Evolutionary conservation across 2,797 vertebrate species (phyloP).

Genomic region (Arrhamphus sclerolepis): DNA sequence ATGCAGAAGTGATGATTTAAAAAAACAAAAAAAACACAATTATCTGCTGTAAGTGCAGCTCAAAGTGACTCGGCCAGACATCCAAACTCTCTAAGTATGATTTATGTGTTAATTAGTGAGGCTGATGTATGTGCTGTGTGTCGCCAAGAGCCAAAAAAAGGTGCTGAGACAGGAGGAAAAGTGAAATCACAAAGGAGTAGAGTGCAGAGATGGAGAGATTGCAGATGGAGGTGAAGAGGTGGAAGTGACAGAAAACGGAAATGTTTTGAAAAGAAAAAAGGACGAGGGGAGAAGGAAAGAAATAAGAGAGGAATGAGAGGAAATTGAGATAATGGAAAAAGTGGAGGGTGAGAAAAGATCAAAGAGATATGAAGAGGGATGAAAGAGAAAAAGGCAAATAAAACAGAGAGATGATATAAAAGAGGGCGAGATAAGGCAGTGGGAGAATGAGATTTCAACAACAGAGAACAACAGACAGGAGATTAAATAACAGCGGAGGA

Average conservation of each 20-base stretch:
- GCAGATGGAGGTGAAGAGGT: not conserved
- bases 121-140: conserved; percentile 43
- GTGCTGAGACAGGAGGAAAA: conserved; percentile 42
- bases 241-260: not conserved
- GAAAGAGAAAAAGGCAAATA: not conserved
- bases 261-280: not conserved
- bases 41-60: conserved; percentile 3
- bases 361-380: not conserved
- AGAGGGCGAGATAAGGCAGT: no score
- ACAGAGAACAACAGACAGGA: not conserved
- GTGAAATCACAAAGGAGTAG: conserved; percentile 8
- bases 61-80: conserved; percentile 9
- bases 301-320: not conserved
- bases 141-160: conserved; percentile 50
- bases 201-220: not conserved
- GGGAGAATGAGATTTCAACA: not conserved
- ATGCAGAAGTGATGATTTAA: not conserved
- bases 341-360: not conserved
- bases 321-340: not conserved
- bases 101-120: conserved; percentile 64
- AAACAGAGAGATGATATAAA: not conserved
- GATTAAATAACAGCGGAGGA: conserved; percentile 3
- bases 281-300: not conserved
- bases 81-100: conserved; percentile 34
- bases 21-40: conserved; percentile 5